Base-by-base conservation (phyloP, 2,113 vertebrate genomes). In the Scartelaos histophorus region DNA sequence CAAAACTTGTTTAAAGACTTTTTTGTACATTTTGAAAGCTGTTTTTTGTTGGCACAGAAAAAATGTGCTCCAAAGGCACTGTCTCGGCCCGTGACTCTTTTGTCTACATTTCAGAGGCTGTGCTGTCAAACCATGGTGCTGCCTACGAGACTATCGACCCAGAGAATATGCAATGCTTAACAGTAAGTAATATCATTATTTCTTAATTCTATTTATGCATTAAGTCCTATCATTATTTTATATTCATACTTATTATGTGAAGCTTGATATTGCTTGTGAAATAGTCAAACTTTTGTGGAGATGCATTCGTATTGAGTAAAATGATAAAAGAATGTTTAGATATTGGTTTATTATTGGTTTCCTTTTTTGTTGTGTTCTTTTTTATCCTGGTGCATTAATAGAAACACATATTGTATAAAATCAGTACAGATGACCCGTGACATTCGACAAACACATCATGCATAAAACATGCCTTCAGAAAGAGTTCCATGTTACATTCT, bases 111-210 rank as follows among this genome's bases (percentile, higher is more conserved):
- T 25, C 78, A 97, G 95, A 94, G 56, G 85, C 72, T 0, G 81
- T 86, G 76, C 80, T 87, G 74, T 90, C 85, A 87, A 90, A 87
- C 78, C 90, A 91, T 84, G 87, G 83, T 87, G 84, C 84, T 81
- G 84, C 46, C 12, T 83, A 87, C 64, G 91, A 93, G 79, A 81
- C 74, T 79, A 84, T 78, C 88, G 92, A 88, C 47, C 38, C 89
- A 24, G 93, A 82, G 75, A 91, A 91, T 67, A 92, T 94, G 93
- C 93, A 94, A 91, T 93, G 93, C 90, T 88, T 92, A 93, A 93
- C 92, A 90, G 93, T 94, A 84, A 94, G 93, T 93, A 66, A 0
- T n/a, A 77, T n/a, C 22, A 66, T 51, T 54, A 6, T 51, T 25
- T 46, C 68, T 13, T 10, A 58, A 5, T n/a, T 13, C 11, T 70